Evolutionary conservation across 2,113 vertebrate species (phyloP).

Genomic region (Ellobius talpinus): DNA sequence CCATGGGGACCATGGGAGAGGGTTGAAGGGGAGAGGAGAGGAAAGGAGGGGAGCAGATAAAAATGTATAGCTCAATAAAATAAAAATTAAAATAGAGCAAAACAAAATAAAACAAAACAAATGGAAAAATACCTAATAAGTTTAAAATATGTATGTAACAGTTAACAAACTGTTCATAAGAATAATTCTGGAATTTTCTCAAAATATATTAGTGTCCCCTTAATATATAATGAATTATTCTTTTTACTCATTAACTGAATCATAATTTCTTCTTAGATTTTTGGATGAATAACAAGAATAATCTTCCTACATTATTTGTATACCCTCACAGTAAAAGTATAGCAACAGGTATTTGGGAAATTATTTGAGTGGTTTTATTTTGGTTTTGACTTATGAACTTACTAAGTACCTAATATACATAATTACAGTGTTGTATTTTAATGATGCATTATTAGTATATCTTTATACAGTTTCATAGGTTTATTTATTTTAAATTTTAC

Average conservation of each 20-base stretch:
- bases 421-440: neutral
- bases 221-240: neutral
- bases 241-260: neutral
- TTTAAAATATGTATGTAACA: neutral
- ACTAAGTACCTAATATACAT: neutral
- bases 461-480: neutral
- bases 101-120: neutral
- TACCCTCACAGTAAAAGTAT: neutral
- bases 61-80: too few relatives aligned
- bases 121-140: neutral
- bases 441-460: constrained; percentile 43
- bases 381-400: neutral
- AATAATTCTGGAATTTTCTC: neutral
- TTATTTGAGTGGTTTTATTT: constrained; percentile 34
- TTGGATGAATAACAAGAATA: constrained; percentile 11
- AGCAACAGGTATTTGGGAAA: neutral
- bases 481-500: neutral
- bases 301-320: neutral
- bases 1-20: too few relatives aligned
- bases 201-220: neutral
- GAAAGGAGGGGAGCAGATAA: too few relatives aligned
- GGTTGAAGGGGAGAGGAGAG: too few relatives aligned
- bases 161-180: neutral
- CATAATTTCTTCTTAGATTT: neutral
- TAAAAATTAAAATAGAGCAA: too few relatives aligned